Evolutionary conservation across 2,797 vertebrate species (phyloP).

Genomic region (Numenius phaeopus): DNA sequence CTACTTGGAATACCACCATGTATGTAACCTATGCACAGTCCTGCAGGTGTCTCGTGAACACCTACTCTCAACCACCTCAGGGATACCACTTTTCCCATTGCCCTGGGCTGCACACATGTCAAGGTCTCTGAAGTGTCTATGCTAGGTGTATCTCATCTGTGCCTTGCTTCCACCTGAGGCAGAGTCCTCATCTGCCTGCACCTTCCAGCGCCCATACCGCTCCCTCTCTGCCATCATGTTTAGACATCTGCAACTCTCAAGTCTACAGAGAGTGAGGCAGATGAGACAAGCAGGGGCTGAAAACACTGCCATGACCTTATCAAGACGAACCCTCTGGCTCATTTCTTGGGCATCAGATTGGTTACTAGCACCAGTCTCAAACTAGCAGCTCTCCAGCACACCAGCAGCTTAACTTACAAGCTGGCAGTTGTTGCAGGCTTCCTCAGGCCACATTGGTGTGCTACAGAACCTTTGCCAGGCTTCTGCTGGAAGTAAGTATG

Average conservation of each 20-base stretch:
- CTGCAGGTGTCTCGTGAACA: neutral
- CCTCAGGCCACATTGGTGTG: accelerated
- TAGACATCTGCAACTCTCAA: neutral
- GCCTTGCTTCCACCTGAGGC: neutral
- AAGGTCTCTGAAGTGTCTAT: neutral
- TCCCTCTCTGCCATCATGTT: neutral
- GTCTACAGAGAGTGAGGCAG: neutral
- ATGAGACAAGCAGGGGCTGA: neutral
- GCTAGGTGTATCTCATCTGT: neutral
- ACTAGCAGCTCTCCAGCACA: neutral
- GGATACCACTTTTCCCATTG: neutral
- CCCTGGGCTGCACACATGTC: neutral
- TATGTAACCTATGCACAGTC: neutral
- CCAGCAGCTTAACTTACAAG: neutral
- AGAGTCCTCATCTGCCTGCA: neutral
- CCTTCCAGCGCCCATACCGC: neutral
- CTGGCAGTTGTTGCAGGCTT: neutral
- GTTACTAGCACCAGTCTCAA: neutral
- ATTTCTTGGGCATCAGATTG: neutral
- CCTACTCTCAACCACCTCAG: neutral
- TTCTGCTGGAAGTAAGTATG: neutral
- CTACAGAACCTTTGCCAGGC: neutral
- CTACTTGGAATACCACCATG: neutral
- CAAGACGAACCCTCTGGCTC: neutral
- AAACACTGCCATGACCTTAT: accelerated